Base-by-base conservation (phyloP, 2,888 invertebrate genomes). In the Noctua fimbriata region DNA sequence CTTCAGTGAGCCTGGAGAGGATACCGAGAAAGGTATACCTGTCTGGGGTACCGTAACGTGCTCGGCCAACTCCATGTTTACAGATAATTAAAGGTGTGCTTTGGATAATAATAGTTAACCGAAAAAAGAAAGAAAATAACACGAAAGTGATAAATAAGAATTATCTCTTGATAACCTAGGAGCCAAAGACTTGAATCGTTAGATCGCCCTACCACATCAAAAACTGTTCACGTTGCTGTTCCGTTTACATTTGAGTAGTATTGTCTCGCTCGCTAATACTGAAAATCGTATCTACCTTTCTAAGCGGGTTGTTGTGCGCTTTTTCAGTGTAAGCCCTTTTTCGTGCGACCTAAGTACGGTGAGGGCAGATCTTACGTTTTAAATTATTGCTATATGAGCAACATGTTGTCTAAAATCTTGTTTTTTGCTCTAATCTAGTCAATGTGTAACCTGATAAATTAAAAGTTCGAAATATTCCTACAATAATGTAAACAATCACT, bases 1-100 rank as follows among this genome's bases (percentile, higher is more conserved):
- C 74, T 82, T 73, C 73, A 84, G 79, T 66, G 44, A 73, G 73
- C 73, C 60, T 55, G 47, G 79, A 84, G 69, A 82, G 79, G 73
- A 83, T 83, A 82, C 79, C 28, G 49, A 52, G 79, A 47, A 65
- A 83, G 65, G 36, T 83, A 70, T 58, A 55, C 55, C 83, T 70
- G 67, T 41, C 71, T 69, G 12, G 67, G 78, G 60, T 78, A 78
- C 16, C 36, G 44, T 78, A 67, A 71, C 73, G 69, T 79, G 58
- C 83, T 58, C 55, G 21, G n/a, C 82, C 52, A 67, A 78, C 78
- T 69, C 36, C 47, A 32, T 71, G 70, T 36, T 21, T 72, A 60
- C 66, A 60, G 70, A 71, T 81, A 71, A 81, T 78, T 81, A 83
- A 83, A 82, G n/a, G 49, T 63, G 21, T 67, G 47, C 66, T 55